Conservation (phyloP, 2,797 vertebrate species). For the Octomys mimax region DNA sequence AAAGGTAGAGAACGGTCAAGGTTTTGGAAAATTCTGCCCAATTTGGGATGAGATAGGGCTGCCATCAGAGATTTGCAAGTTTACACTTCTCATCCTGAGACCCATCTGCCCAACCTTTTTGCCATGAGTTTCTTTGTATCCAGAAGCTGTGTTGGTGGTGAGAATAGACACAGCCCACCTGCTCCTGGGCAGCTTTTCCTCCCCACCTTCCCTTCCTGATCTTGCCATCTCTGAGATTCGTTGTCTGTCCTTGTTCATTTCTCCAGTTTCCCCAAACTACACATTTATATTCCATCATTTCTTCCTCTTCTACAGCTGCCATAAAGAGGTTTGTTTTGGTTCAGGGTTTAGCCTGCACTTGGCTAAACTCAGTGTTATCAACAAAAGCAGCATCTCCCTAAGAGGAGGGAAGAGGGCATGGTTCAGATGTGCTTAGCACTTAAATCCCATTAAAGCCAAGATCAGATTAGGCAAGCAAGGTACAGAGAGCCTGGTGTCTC, state of each 20-base stretch:
- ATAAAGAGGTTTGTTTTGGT: background rate
- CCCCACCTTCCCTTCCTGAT: background rate
- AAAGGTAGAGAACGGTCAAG: background rate
- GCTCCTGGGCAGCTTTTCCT: background rate
- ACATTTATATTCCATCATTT: background rate
- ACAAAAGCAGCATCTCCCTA: slow-evolving; percentile 26
- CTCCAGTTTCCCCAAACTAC: background rate
- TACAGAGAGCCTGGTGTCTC: background rate
- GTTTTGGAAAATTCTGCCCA: background rate
- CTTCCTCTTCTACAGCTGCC: background rate
- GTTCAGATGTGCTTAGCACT: background rate
- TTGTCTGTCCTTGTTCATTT: background rate
- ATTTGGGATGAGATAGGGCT: background rate
- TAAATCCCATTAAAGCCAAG: slow-evolving; percentile 46
- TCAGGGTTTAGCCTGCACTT: too few species aligned
- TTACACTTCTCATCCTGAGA: background rate
- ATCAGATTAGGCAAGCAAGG: background rate
- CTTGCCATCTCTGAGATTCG: background rate
- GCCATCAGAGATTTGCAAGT: background rate
- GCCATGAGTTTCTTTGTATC: background rate
- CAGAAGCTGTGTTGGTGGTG: background rate
- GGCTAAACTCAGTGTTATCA: background rate
- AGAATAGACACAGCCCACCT: background rate
- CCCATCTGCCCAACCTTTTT: background rate
- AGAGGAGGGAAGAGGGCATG: background rate